Base-by-base conservation (phyloP, 2,888 invertebrate species). In the Bedellia somnulentella region DNA sequence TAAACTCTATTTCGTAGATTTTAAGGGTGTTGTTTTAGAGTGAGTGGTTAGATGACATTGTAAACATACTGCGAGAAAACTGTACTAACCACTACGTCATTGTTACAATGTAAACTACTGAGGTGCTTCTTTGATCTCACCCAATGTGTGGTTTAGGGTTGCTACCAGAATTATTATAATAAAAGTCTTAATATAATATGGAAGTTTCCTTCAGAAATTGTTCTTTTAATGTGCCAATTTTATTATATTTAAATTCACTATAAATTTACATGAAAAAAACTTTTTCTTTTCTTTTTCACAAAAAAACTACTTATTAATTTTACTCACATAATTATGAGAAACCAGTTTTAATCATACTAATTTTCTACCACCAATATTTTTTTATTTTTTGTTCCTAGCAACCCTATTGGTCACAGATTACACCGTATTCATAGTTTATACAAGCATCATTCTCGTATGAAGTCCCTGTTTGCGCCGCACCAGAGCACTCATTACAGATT, bases 401-500 rank as follows among this genome's bases (percentile, higher is more conserved):
- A 44, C 70, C 71, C 70, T 73, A 51, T 22, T 3, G 10, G 10
- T 16, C 27, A 14, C 10, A 15, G 2, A n/a, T n/a, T 10, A 15
- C 15, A 32, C 35, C 44, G 55, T 49, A 66, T 62, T 66, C 52
- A 57, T 57, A 66, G 71, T 73, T 71, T 71, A 73, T 71, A 51
- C 64, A 61, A 58, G 62, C 66, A 66, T 71, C 71, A 70, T 70
- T 71, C 70, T 68, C 67, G 67, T 66, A 71, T 66, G 70, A 71
- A 71, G 70, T 63, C 63, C 62, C 68, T 73, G 73, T 73, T 73
- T 73, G 70, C 67, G 70, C 71, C 63, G 67, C 68, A 62, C 62
- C 71, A 68, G 71, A n/a, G 70, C 68, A 66, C 73, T 73, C 73
- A 68, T 73, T 68, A 71, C 70, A 53, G 68, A 73, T 73, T 73